A percentile compares a stretch with the other conserved stretches of the same genome.
phyloP scores from a whole-genome alignment of 2,888 invertebrate genomes.

The Apantesis nais region DNA sequence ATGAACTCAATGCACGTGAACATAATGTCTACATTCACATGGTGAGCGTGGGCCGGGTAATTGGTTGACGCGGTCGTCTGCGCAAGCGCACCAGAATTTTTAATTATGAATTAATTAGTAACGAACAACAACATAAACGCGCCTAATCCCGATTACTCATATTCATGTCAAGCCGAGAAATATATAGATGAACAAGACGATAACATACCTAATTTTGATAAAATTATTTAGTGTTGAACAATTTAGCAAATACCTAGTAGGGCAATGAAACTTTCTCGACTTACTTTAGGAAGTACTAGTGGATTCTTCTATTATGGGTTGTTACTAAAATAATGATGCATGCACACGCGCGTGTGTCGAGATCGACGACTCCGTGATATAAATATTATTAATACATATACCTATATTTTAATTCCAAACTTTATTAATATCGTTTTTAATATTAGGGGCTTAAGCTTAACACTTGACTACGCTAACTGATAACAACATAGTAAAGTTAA shows the following conservation, averaged over 20 bases:
- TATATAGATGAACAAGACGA: constrained; percentile 17
- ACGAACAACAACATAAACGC: constrained; percentile 80
- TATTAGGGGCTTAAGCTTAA: too few relatives aligned
- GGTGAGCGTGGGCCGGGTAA: constrained; percentile 65
- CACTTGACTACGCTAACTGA: too few relatives aligned
- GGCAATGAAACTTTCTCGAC: neutral
- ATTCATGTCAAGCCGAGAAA: constrained; percentile 48
- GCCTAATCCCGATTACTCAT: constrained; percentile 73
- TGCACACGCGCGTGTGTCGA: constrained; percentile 62
- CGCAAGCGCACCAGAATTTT: constrained; percentile 84
- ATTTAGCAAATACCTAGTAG: constrained; percentile 2
- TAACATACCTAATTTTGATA: constrained; percentile 4
- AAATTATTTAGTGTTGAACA: constrained; percentile 1
- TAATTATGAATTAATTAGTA: constrained; percentile 85
- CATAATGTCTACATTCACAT: constrained; percentile 69
- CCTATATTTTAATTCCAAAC: too few relatives aligned
- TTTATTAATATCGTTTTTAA: too few relatives aligned
- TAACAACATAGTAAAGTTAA: too few relatives aligned
- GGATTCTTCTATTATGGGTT: constrained; percentile 25
- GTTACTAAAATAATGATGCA: constrained; percentile 53
- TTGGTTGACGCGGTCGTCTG: constrained; percentile 77
- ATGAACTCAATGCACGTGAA: constrained; percentile 60
- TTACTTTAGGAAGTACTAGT: neutral
- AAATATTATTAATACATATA: constrained; percentile 73
- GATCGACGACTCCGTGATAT: constrained; percentile 79